A percentile compares a stretch with the other conserved stretches of the same genome.
phyloP scores from a whole-genome alignment of 2,797 vertebrate species.

The Phoebastria nigripes region DNA sequence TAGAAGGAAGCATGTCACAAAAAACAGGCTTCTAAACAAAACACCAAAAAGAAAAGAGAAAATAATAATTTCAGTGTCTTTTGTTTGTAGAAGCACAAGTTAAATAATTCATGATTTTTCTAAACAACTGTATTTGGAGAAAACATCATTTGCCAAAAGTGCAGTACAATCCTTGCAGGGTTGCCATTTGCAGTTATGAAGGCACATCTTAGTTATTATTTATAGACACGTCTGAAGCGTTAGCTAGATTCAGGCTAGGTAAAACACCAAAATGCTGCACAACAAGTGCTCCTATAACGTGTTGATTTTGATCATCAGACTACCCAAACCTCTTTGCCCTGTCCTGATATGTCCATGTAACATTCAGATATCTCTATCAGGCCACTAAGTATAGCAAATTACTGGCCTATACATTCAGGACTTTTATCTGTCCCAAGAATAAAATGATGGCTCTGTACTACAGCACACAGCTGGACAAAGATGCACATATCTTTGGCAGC shows the following conservation, averaged over 20 bases:
- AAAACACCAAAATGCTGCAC: not conserved
- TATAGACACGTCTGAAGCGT: not conserved
- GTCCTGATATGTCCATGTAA: not conserved
- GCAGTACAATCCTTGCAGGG: not conserved
- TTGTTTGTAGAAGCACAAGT: constrained; percentile 6
- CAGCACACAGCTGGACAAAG: not conserved
- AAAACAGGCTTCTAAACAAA: not conserved
- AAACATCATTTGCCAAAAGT: constrained; percentile 4
- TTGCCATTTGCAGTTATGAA: not conserved
- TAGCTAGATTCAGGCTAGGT: not conserved
- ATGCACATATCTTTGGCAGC: not conserved
- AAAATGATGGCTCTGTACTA: not conserved
- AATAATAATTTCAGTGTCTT: not conserved
- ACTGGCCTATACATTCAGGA: not conserved
- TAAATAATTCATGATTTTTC: constrained; percentile 56
- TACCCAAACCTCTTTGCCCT: not conserved
- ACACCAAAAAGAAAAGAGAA: not conserved
- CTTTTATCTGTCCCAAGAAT: not conserved
- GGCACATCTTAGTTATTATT: not conserved
- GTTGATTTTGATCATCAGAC: not conserved
- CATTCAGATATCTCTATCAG: not conserved
- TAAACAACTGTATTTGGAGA: constrained; percentile 17
- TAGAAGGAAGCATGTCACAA: not conserved
- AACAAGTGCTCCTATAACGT: not conserved
- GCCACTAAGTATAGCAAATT: not conserved